A percentile compares a stretch with the other conserved stretches of the same genome.
Conservation (phyloP, 2,113 vertebrate species). For the Oncorhynchus keta region DNA sequence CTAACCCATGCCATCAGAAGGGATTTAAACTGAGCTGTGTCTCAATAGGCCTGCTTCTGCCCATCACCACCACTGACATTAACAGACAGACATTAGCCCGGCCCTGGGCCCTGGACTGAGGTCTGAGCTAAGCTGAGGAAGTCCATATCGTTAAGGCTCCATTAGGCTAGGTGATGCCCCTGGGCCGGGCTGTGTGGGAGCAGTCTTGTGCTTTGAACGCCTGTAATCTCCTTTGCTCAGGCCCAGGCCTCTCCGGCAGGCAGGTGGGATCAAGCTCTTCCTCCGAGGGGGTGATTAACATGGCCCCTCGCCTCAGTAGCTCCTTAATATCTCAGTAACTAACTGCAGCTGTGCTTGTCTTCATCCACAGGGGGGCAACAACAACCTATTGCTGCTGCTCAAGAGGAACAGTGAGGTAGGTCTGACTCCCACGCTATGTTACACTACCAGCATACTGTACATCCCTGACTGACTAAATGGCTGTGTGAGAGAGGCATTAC, state of each 20-base stretch:
- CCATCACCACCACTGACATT: neutral
- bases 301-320: neutral
- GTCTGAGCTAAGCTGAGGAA: neutral
- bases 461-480: no score
- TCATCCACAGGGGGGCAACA: conserved; percentile 78
- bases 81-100: neutral
- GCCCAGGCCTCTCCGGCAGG: neutral
- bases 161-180: neutral
- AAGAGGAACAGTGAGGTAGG: conserved; percentile 90
- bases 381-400: conserved; percentile 81
- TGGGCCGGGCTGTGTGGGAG: neutral
- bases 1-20: neutral
- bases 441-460: neutral
- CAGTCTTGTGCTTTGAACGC: neutral
- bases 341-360: conserved; percentile 30
- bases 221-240: neutral
- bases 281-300: neutral
- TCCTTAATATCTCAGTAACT: neutral
- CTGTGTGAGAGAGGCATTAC: no score
- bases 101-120: neutral
- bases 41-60: neutral
- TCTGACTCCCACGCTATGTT: neutral
- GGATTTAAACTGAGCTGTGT: conserved; percentile 7
- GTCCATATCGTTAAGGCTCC: neutral
- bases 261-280: neutral